Conservation (phyloP, 2,113 vertebrate genomes). For the Myotis davidii region DNA sequence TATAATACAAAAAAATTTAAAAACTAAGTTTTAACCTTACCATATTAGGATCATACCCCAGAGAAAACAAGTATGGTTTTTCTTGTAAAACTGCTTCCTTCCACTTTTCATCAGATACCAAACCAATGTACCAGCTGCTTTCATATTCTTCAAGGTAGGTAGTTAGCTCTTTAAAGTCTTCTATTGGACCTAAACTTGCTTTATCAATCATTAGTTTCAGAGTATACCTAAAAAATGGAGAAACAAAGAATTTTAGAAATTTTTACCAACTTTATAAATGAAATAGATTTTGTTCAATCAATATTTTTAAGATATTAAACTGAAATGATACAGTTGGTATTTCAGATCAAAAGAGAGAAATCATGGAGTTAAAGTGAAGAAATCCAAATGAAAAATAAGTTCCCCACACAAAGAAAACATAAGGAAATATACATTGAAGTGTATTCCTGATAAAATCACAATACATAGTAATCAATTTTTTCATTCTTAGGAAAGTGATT, state of each 20-base stretch:
- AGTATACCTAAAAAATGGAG: slow-evolving; percentile 89
- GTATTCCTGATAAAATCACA: neutral
- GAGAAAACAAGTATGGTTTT: slow-evolving; percentile 95
- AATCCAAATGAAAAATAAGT: neutral
- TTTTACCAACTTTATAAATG: neutral
- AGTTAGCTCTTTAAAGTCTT: slow-evolving; percentile 91
- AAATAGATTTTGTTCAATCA: slow-evolving; percentile 34
- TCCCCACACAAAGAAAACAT: neutral
- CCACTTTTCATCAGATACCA: slow-evolving; percentile 94
- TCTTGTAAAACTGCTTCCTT: slow-evolving; percentile 94
- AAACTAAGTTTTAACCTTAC: slow-evolving; percentile 84
- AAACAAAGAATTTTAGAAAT: slow-evolving; percentile 48
- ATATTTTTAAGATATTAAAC: slow-evolving; percentile 16
- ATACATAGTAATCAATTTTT: neutral
- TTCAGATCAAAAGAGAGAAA: slow-evolving; percentile 23
- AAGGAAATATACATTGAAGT: slow-evolving; percentile 14
- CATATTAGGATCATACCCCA: slow-evolving; percentile 95
- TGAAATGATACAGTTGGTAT: neutral
- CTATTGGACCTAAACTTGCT: slow-evolving; percentile 93
- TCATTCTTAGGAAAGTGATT: slow-evolving; percentile 12
- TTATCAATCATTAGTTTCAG: slow-evolving; percentile 98
- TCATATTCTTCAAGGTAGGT: slow-evolving; percentile 94
- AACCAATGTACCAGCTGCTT: slow-evolving; percentile 95
- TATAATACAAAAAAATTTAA: slow-evolving; percentile 9
- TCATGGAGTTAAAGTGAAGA: neutral